These are phyloP conservation scores for Marisa cornuarietis DNA, from an alignment of 1,140 invertebrate species.

Conservation along the genomic window DNA sequence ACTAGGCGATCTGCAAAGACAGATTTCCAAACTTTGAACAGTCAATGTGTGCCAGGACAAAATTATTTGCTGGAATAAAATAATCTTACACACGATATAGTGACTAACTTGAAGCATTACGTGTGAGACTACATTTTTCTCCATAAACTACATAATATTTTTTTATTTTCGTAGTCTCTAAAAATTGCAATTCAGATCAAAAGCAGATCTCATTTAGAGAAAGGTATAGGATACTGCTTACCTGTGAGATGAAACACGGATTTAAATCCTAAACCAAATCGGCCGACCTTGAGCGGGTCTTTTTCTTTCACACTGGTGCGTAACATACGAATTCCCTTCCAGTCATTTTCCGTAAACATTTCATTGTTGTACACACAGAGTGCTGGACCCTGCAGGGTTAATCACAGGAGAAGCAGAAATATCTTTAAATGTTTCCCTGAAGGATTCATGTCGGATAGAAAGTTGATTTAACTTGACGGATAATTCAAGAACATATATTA, in stretches of 20 bases:
- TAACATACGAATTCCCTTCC: conserved; percentile 49
- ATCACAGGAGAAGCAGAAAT: not conserved
- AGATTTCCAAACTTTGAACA: not conserved
- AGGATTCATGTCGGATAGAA: too few relatives aligned
- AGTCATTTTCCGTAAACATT: conserved; percentile 51
- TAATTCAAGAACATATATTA: not conserved
- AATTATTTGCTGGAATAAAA: too few relatives aligned
- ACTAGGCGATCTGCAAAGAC: conserved; percentile 49
- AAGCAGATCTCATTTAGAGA: too few relatives aligned
- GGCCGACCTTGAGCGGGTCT: conserved; percentile 55
- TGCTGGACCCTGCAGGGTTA: conserved; percentile 46
- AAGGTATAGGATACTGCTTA: conserved; percentile 12
- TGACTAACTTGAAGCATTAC: too few relatives aligned
- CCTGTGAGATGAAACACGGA: conserved; percentile 62
- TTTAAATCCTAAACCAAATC: conserved; percentile 61
- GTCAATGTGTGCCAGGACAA: too few relatives aligned
- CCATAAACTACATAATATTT: too few relatives aligned
- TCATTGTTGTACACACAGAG: conserved; percentile 55
- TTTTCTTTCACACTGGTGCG: conserved; percentile 48
- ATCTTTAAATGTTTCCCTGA: not conserved
- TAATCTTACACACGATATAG: too few relatives aligned
- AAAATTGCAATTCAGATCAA: too few relatives aligned
- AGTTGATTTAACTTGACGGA: not conserved
- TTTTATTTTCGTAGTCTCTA: too few relatives aligned
- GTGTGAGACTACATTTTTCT: too few relatives aligned